These are phyloP conservation scores for Aphelocoma californica DNA, from an alignment of 2,797 vertebrate species.

Conservation along the genomic window DNA sequence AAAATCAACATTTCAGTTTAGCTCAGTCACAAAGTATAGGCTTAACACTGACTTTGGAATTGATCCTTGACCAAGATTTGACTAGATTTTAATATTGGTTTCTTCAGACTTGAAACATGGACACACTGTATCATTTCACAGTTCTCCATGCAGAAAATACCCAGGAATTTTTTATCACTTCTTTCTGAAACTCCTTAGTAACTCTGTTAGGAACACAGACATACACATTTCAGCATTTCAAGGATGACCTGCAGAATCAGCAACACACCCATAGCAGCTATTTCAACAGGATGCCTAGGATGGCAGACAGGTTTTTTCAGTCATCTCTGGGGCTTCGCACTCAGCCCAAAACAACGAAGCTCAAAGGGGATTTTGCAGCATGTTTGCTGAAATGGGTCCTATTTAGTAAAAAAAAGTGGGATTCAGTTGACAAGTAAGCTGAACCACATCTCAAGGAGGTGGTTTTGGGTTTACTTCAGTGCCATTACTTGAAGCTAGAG, in stretches of 20 bases:
- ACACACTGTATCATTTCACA: neutral
- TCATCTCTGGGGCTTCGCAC: neutral
- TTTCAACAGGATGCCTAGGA: neutral
- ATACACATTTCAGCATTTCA: neutral
- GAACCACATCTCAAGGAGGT: neutral
- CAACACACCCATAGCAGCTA: neutral
- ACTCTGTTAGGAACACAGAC: neutral
- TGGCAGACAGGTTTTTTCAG: neutral
- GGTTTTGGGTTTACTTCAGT: rapidly evolving
- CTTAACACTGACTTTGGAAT: neutral
- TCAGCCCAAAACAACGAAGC: neutral
- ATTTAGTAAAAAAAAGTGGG: neutral
- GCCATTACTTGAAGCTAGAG: neutral
- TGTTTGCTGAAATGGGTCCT: neutral
- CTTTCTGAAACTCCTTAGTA: neutral
- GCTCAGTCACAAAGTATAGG: neutral
- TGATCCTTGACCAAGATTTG: neutral
- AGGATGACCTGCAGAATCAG: neutral
- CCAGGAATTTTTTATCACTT: neutral
- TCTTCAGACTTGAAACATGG: neutral
- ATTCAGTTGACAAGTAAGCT: neutral
- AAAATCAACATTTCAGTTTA: neutral
- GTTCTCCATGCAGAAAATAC: neutral
- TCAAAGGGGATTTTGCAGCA: neutral
- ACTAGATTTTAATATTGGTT: neutral